phyloP scores from a whole-genome alignment of 2,113 vertebrate genomes.

The Nothocercus julius region DNA sequence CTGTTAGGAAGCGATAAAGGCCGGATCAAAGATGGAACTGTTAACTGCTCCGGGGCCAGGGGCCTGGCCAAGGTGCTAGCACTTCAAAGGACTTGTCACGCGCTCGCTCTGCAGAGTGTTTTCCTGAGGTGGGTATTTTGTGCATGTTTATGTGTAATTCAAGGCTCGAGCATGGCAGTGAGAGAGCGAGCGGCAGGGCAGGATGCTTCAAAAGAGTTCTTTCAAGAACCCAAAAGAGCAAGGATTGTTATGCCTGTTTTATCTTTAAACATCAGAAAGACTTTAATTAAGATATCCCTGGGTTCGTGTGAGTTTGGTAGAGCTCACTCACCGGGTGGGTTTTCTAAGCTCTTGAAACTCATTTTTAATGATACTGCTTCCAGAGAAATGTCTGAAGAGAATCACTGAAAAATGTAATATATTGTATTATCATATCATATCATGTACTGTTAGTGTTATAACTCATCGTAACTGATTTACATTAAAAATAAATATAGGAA shows the following conservation, averaged over 20 bases:
- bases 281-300: constrained; percentile 71
- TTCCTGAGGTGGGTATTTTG: constrained; percentile 56
- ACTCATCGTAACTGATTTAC: neutral
- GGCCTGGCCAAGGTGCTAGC: constrained; percentile 44
- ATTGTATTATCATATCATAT: neutral
- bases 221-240: constrained; percentile 61
- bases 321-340: constrained; percentile 49
- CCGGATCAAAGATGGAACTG: constrained; percentile 36
- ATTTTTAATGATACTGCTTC: constrained; percentile 74
- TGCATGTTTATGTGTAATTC: constrained; percentile 63
- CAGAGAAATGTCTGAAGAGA: constrained; percentile 52
- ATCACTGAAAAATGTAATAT: constrained; percentile 50
- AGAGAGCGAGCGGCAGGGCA: constrained; percentile 21
- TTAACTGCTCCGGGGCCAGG: constrained; percentile 55
- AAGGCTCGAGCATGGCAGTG: constrained; percentile 22
- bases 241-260: constrained; percentile 62
- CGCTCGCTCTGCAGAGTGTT: constrained; percentile 29
- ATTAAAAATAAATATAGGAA: constrained; percentile 1
- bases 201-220: constrained; percentile 39
- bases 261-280: constrained; percentile 70
- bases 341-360: constrained; percentile 63
- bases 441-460: constrained; percentile 35
- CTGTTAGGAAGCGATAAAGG: constrained; percentile 47
- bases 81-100: constrained; percentile 35
- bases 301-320: constrained; percentile 40